These are phyloP conservation scores for Drosophila eohydei DNA, from an alignment of 2,888 invertebrate genomes.

Conservation along the genomic window DNA sequence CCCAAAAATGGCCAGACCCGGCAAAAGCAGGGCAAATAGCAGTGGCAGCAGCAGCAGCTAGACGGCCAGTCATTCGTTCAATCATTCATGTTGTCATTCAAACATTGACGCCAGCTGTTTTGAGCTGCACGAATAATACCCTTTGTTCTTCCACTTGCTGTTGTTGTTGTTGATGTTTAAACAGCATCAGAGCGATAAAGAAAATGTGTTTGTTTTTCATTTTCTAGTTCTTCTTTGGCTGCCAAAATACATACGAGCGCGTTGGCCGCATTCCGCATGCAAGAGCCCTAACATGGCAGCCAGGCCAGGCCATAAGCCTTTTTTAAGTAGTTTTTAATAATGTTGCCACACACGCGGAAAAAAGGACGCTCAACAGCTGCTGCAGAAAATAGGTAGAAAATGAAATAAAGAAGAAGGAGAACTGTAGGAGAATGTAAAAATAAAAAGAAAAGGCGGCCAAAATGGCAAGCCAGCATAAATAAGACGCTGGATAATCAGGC, in stretches of 20 bases:
- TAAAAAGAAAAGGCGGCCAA: constrained; percentile 22
- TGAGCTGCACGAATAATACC: constrained; percentile 25
- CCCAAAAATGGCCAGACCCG: constrained; percentile 8
- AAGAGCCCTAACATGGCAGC: constrained; percentile 18
- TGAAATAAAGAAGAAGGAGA: constrained; percentile 11
- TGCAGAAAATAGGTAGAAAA: constrained; percentile 18
- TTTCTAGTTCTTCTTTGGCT: constrained; percentile 61
- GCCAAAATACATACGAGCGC: constrained; percentile 37
- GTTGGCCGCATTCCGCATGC: constrained; percentile 11
- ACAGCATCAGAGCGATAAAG: constrained; percentile 55
- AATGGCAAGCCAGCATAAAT: constrained; percentile 45
- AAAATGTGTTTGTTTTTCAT: constrained; percentile 77
- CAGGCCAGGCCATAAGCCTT: constrained; percentile 56
- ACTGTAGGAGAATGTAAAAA: not conserved
- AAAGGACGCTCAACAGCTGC: constrained; percentile 48
- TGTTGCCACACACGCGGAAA: constrained; percentile 70
- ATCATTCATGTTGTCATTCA: constrained; percentile 72
- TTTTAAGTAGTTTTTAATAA: constrained; percentile 75
- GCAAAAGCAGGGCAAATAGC: constrained; percentile 17
- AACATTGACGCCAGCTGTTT: constrained; percentile 72
- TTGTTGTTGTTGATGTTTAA: constrained; percentile 37
- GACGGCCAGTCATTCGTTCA: constrained; percentile 58
- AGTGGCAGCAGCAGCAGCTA: constrained; percentile 14
- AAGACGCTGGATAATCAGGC: constrained; percentile 44
- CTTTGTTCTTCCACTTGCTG: constrained; percentile 23